phyloP scores from a whole-genome alignment of 2,797 vertebrate genomes.

The Argya squamiceps region DNA sequence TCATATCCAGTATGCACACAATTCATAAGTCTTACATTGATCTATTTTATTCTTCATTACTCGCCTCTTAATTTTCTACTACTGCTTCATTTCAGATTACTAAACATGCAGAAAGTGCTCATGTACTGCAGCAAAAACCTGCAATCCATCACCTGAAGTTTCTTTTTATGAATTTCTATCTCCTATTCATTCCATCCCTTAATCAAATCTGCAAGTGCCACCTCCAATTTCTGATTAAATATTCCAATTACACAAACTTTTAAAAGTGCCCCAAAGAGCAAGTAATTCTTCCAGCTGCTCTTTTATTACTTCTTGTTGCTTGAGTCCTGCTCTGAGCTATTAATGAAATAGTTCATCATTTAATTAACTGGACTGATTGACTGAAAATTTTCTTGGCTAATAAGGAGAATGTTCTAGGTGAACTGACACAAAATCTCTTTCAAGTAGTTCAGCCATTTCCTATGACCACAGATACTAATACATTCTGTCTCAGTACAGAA shows the following conservation, averaged over 20 bases:
- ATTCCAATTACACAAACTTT: slow-evolving; percentile 16
- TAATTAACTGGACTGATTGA: slow-evolving; percentile 11
- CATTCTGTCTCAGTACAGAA: background rate
- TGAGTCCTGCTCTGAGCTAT: background rate
- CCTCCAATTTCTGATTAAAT: slow-evolving; percentile 17
- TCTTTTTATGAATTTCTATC: background rate
- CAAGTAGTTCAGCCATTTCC: background rate
- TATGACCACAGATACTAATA: background rate
- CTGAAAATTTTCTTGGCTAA: background rate
- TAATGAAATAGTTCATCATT: slow-evolving; percentile 12
- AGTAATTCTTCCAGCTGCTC: background rate
- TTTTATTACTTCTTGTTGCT: slow-evolving; percentile 15
- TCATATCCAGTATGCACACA: background rate
- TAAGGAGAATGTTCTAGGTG: background rate
- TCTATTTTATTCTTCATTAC: background rate
- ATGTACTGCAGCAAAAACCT: background rate
- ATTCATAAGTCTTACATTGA: background rate
- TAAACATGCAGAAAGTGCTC: background rate
- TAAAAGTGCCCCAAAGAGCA: background rate
- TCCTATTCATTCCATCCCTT: background rate
- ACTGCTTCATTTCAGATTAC: background rate
- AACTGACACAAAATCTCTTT: background rate
- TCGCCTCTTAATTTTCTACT: background rate
- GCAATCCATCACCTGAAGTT: background rate
- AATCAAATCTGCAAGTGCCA: slow-evolving; percentile 31